phyloP scores from a whole-genome alignment of 2,797 vertebrate genomes.

The Cryptoprocta ferox region DNA sequence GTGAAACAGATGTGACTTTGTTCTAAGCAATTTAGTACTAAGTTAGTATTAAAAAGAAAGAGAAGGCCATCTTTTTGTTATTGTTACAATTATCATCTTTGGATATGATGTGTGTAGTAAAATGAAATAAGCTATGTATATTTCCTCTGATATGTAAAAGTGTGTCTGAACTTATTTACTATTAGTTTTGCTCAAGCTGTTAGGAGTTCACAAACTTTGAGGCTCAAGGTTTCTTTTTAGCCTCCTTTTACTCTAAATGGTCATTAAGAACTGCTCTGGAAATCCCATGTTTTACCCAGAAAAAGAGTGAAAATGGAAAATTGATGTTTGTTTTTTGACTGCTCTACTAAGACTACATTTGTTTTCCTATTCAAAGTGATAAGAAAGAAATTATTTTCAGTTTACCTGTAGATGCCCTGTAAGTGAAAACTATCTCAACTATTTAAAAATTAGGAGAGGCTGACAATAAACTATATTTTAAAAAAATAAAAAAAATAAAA shows the following conservation, averaged over 20 bases:
- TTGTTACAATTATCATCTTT: not conserved
- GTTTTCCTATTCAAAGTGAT: not conserved
- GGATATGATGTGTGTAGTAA: not conserved
- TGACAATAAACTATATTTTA: not conserved
- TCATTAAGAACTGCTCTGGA: not conserved
- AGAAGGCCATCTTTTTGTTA: not conserved
- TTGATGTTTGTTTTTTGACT: not conserved
- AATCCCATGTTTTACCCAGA: not conserved
- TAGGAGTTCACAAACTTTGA: not conserved
- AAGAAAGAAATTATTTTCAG: not conserved
- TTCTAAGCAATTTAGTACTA: not conserved
- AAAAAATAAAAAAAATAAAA: too few relatives aligned
- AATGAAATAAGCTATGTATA: not conserved
- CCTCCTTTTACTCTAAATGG: not conserved
- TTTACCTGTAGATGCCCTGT: not conserved
- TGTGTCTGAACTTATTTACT: not conserved
- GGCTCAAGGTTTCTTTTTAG: constrained; percentile 18
- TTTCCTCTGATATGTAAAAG: not conserved
- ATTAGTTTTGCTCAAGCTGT: not conserved
- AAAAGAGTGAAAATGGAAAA: constrained; percentile 18
- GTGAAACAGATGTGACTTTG: not conserved
- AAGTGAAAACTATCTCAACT: not conserved
- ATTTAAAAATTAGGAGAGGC: not conserved
- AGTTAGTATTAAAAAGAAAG: constrained; percentile 10
- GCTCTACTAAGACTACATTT: not conserved